phyloP scores from a whole-genome alignment of 2,888 invertebrate species.

The Drosophila mercatorum region DNA sequence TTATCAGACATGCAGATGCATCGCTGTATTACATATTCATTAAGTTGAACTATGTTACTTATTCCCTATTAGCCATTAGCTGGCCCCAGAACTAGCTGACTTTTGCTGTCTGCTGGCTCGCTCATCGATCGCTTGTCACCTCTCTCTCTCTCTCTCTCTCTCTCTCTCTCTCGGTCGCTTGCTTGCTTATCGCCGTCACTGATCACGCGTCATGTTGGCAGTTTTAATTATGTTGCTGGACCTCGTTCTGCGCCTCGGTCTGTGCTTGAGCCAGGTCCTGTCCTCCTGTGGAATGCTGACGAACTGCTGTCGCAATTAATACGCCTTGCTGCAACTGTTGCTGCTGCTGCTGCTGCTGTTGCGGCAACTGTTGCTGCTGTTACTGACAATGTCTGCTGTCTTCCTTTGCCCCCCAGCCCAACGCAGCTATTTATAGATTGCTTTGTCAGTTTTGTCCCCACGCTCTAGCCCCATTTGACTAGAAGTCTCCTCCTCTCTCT shows the following conservation, averaged over 20 bases:
- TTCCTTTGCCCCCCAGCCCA: constrained; percentile 20
- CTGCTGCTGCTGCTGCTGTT: constrained; percentile 51
- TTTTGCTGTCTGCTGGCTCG: constrained; percentile 23
- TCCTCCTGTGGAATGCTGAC: constrained; percentile 68
- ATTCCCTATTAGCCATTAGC: constrained; percentile 39
- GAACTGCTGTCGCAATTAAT: constrained; percentile 78
- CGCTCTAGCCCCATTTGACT: constrained; percentile 29
- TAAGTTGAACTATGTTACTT: constrained; percentile 39
- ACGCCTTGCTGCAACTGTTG: constrained; percentile 56
- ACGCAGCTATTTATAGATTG: constrained; percentile 67
- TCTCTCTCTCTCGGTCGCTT: constrained; percentile 23
- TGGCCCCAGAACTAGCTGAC: too few relatives aligned
- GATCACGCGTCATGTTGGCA: constrained; percentile 79
- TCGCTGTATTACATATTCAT: constrained; percentile 56
- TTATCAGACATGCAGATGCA: constrained; percentile 48
- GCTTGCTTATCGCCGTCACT: constrained; percentile 70
- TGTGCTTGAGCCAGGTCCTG: constrained; percentile 19
- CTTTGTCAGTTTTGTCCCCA: constrained; percentile 68
- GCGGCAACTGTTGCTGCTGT: constrained; percentile 38
- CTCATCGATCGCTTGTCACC: constrained; percentile 53
- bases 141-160: neutral
- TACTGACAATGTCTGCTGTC: constrained; percentile 60
- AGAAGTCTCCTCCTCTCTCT: neutral
- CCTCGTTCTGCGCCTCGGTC: neutral
- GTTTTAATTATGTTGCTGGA: constrained; percentile 73